Evolutionary conservation across 2,797 vertebrate genomes (phyloP), one percentile per base, ranked within the genome.

Genomic region (Sus cebifrons): DNA sequence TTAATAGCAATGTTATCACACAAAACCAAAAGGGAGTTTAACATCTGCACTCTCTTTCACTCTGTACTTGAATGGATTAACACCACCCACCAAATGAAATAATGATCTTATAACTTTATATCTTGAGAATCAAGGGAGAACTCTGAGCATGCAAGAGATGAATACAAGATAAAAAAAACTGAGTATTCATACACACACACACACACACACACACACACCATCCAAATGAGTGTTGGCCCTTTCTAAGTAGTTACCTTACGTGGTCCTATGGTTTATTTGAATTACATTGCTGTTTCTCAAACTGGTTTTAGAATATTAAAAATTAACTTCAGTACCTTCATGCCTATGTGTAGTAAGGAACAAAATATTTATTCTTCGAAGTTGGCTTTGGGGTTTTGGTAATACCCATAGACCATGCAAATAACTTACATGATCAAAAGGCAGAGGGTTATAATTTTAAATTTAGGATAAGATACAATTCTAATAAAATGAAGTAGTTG

Each of bases 321-420:
- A 97, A 60, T 62, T 68, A 92, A 94, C n/a, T 40, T 94, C 18
- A 91, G 17, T 32, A 81, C 32, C 7, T 94, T 62, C 40, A 27
- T 78, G 8, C 88, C 68, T 86, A 2, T 90, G 36, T 44, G 75
- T 60, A 91, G 15, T 74, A 89, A 86, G 23, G 56, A 90, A 67
- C 36, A 87, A 87, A 95, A 56, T 85, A 84, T 73, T 74, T 96
- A 40, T 49, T 87, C 49, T 94, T 97, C 77, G 70, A 73, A 83
- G 12, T 27, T 91, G 84, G 14, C 75, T 95, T 89, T 81, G 44
- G 32, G 40, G 40, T 36, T 91, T 97, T 82, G 52, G 49, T 62
- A 56, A 62, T 87, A 77, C 36, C 75, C 54, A 6, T 64, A 82
- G 77, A 12, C 68, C 54, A 54, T 87, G 91, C 54, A 95, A 44